A percentile compares a stretch with the other conserved stretches of the same genome.
Evolutionary conservation across 2,797 vertebrate species (phyloP).

Genomic region (Pelobates cultripes): DNA sequence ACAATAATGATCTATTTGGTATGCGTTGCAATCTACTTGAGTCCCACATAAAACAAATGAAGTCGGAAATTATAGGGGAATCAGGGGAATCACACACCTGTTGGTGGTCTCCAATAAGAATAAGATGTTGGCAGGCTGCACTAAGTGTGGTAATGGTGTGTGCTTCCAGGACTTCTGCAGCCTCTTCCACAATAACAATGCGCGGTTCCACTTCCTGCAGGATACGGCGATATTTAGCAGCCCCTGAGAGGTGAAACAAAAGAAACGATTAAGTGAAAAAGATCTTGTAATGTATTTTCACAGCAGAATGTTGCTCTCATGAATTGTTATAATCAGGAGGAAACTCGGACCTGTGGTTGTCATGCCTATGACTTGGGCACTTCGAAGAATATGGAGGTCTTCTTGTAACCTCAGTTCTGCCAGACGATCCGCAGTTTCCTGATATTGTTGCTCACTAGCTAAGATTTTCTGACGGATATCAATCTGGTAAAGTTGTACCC

Average conservation of each 20-base stretch:
- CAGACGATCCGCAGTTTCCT: conserved; percentile 78
- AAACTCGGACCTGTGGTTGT: conserved; percentile 82
- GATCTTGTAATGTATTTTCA: background rate
- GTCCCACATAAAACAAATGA: no score
- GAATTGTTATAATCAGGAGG: background rate
- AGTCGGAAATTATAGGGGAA: no score
- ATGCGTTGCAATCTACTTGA: no score
- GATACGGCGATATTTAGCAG: conserved; percentile 85
- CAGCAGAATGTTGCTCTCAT: no score
- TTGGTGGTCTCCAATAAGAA: conserved; percentile 95
- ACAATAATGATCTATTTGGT: no score
- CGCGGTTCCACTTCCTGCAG: conserved; percentile 81
- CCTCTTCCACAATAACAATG: conserved; percentile 91
- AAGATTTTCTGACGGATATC: conserved; percentile 70
- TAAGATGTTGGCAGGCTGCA: conserved; percentile 87
- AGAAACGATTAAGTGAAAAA: background rate
- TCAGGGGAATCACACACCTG: conserved; percentile 75
- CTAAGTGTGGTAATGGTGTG: conserved; percentile 91
- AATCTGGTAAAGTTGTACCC: conserved; percentile 80
- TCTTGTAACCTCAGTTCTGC: conserved; percentile 81
- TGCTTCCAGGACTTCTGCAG: conserved; percentile 93
- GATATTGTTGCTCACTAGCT: conserved; percentile 75
- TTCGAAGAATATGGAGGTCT: conserved; percentile 75
- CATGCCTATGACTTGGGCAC: conserved; percentile 89
- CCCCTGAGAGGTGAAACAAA: conserved; percentile 69